Evolutionary conservation across 2,113 vertebrate genomes (phyloP).

Genomic region (Oreotrochilus melanogaster): DNA sequence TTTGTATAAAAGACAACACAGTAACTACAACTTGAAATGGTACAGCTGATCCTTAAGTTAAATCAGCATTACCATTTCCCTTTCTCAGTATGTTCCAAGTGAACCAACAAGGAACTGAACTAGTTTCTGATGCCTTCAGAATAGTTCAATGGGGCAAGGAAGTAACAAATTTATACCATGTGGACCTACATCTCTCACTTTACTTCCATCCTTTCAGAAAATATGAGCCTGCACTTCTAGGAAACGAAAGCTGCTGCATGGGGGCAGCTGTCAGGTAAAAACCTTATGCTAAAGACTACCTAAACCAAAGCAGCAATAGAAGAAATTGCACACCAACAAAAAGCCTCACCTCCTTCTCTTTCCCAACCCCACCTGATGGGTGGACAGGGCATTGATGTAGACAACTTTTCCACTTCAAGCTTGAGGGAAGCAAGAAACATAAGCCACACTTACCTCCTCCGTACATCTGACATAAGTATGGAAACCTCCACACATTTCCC

Average conservation of each 20-base stretch:
- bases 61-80: not conserved
- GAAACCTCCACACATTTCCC: conserved; percentile 96
- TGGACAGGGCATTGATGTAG: not conserved
- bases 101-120: not conserved
- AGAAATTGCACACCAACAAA: not conserved
- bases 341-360: not conserved
- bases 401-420: not conserved
- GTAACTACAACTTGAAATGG: not conserved
- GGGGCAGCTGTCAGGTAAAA: not conserved
- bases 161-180: not conserved
- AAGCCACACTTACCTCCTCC: conserved; percentile 89
- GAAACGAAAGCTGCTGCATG: accelerated
- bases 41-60: not conserved
- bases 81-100: not conserved
- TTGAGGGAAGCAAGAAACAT: not conserved
- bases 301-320: not conserved
- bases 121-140: not conserved
- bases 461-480: conserved; percentile 95
- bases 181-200: not conserved
- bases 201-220: not conserved
- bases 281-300: not conserved
- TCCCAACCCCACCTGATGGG: not conserved
- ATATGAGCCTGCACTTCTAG: not conserved
- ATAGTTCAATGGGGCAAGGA: not conserved
- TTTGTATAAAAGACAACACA: not conserved